These are phyloP conservation scores for Ceratosolen fusciceps DNA, from an alignment of 1,140 invertebrate genomes.

Conservation along the genomic window DNA sequence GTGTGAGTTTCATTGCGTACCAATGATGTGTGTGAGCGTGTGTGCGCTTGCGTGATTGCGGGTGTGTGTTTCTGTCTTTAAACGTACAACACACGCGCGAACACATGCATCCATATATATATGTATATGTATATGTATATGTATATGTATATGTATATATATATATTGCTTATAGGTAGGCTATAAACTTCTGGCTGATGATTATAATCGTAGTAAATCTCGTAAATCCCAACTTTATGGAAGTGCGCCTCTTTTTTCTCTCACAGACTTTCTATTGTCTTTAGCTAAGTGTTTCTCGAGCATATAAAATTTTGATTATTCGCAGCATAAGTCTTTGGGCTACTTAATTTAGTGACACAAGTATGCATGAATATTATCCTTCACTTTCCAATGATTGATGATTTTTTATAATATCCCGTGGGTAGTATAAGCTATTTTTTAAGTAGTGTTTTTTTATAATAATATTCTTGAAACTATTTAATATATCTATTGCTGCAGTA, in stretches of 20 bases:
- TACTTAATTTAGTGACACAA: neutral
- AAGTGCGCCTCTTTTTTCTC: neutral
- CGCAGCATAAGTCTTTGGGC: neutral
- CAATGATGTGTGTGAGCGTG: neutral
- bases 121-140: no score
- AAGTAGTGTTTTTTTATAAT: neutral
- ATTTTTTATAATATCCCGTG: neutral
- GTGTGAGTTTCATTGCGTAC: constrained; percentile 20
- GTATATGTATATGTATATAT: no score
- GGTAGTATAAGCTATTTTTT: neutral
- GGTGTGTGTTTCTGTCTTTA: no score
- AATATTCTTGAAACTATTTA: neutral
- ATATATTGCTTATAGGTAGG: neutral
- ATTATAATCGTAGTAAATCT: constrained; percentile 34
- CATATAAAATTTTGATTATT: neutral
- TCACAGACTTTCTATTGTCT: neutral
- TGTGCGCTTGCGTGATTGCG: no score
- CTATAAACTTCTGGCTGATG: constrained; percentile 1
- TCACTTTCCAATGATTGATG: constrained; percentile 2
- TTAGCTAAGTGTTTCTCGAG: neutral
- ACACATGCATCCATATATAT: no score
- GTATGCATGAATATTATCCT: neutral
- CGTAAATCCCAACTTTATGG: neutral
- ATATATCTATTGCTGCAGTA: neutral
- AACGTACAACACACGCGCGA: no score